A percentile compares a stretch with the other conserved stretches of the same genome.
Conservation (phyloP, 1,140 invertebrate species). For the Brachionus manjavacas region DNA sequence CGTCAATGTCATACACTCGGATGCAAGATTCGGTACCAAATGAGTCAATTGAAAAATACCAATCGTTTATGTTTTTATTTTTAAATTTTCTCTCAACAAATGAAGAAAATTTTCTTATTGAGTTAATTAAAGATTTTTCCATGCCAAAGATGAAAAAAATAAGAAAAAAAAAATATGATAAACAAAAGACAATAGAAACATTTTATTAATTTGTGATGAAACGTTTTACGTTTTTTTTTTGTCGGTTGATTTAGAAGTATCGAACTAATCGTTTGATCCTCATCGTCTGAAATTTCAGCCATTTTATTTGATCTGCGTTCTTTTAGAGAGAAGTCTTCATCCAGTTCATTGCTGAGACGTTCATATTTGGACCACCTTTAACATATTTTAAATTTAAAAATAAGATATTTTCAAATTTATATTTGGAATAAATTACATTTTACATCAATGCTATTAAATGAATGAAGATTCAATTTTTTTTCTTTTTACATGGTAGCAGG, state of each 20-base stretch:
- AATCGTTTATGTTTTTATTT: slow-evolving; percentile 46
- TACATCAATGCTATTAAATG: not conserved
- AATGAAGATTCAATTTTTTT: not conserved
- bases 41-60: slow-evolving; percentile 44
- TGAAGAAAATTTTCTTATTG: not conserved
- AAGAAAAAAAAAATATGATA: not conserved
- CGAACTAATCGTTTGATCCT: not conserved
- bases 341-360: not conserved
- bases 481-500: not conserved
- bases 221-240: not conserved
- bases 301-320: not conserved
- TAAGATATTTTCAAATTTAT: not conserved
- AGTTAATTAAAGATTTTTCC: not conserved
- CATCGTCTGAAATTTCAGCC: not conserved
- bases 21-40: slow-evolving; percentile 48
- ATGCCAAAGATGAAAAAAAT: not conserved
- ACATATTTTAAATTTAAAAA: not conserved
- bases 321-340: not conserved
- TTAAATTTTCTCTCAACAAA: not conserved
- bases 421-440: not conserved
- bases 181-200: not conserved
- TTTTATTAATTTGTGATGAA: not conserved
- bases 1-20: slow-evolving; percentile 49
- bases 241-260: not conserved
- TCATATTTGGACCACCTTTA: not conserved